Evolutionary conservation across 2,797 vertebrate genomes (phyloP), one percentile per base, ranked within the genome.

Genomic region (Bryconaethiops microstoma): DNA sequence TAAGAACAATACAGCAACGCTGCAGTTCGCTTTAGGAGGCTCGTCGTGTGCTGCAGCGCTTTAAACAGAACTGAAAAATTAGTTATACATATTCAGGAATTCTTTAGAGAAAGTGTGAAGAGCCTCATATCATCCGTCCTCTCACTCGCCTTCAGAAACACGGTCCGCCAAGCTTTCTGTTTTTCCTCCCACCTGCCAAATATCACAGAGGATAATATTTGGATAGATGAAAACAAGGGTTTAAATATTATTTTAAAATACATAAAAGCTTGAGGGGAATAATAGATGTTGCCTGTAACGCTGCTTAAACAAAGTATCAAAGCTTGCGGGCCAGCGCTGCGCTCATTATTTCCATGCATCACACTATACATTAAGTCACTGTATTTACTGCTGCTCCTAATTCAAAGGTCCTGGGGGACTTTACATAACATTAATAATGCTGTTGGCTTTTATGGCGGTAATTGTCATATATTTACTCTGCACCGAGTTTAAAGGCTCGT

Each of bases 311-410:
- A 67, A 35, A 57, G 68, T 69, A n/a, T 29, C 60, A 85, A 65
- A 60, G 69, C 67, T 52, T 40, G 45, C 63, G 73, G 35, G 14
- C 35, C 45, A 65, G 48, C 60, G 76, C 67, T 77, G 80, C 50
- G 52, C 85, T 89, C 88, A 88, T 90, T 91, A 91, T 86, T 90
- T 90, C 77, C 89, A 90, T 89, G 88, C 88, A 90, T 62, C 25
- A 84, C 76, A 90, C 82, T 87, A 84, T 87, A 79, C n/a, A 90
- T 80, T 83, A 84, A 88, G 84, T 0, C 60, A 82, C 42, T 45
- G 50, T 78, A 77, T 81, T 74, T 79, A 78, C 69, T 81, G 79
- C 65, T 83, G 76, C 82, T 78, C 52, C 81, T 82, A 75, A 72
- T 80, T 78, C 72, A 84, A 42, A 59, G 74, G 62, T 79, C 87